Percentiles rank a stretch among this genome's conserved stretches.
These are phyloP conservation scores for Ciona savignyi DNA, from an alignment of 23 tunicate genomes.

Conservation along the genomic window DNA sequence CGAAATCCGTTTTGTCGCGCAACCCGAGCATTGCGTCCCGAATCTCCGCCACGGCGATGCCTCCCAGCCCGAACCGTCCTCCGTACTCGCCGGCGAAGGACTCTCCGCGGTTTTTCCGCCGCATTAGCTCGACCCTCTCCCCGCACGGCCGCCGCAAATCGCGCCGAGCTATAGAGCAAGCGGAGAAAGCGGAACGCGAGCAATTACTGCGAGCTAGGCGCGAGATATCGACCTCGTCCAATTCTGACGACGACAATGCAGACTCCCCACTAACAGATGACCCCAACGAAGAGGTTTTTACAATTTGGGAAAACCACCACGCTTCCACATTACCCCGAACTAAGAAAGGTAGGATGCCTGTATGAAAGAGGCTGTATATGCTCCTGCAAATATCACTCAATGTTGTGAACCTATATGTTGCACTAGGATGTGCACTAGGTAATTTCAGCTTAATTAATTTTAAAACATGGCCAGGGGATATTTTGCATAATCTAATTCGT, in stretches of 20 bases:
- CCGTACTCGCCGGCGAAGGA: conserved; percentile 6
- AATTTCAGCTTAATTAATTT: too few species aligned
- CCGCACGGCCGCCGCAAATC: background rate
- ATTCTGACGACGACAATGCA: background rate
- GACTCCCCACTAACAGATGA: background rate
- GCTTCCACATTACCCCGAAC: background rate
- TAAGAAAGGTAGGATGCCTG: background rate
- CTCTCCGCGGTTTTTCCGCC: background rate
- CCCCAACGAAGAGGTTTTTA: background rate
- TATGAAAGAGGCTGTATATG: too few species aligned
- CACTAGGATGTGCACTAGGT: too few species aligned
- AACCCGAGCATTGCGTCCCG: conserved; percentile 29
- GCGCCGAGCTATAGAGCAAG: conserved; percentile 1
- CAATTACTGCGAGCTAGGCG: background rate
- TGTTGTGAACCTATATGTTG: too few species aligned
- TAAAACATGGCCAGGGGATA: too few species aligned
- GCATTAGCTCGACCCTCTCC: background rate
- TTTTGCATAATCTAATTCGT: too few species aligned
- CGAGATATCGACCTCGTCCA: background rate
- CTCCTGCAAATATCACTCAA: too few species aligned
- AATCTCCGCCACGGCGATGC: conserved; percentile 10
- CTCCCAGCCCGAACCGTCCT: conserved; percentile 19
- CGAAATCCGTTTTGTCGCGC: conserved; percentile 8
- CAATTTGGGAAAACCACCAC: background rate
- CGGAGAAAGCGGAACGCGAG: background rate